Evolutionary conservation across 2,797 vertebrate genomes (phyloP).

Genomic region (Epinephelus coioides): DNA sequence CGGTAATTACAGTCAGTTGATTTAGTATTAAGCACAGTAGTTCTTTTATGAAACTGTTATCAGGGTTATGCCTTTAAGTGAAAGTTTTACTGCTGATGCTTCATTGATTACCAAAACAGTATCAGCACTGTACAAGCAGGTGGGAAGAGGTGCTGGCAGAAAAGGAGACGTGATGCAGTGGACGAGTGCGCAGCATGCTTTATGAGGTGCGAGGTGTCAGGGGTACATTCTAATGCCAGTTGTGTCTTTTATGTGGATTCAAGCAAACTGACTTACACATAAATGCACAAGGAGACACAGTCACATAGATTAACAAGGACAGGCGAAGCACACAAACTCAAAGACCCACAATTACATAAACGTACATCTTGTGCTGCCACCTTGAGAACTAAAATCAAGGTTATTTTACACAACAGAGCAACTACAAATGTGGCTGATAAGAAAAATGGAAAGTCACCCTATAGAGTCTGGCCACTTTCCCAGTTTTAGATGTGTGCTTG

Average conservation of each 20-base stretch:
- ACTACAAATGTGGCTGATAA: neutral
- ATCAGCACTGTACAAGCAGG: constrained; percentile 4
- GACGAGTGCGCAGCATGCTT: neutral
- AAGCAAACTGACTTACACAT: neutral
- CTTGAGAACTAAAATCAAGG: constrained; percentile 22
- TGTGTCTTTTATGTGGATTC: neutral
- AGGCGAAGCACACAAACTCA: neutral
- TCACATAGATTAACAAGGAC: constrained; percentile 9
- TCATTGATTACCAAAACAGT: constrained; percentile 18
- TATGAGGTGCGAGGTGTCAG: neutral
- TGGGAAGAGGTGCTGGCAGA: constrained; percentile 2
- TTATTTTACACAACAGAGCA: neutral
- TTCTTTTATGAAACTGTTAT: constrained; percentile 1
- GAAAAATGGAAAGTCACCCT: neutral
- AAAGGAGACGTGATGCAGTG: neutral
- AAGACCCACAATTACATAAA: constrained; percentile 11
- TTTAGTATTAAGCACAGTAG: neutral
- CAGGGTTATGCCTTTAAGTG: neutral
- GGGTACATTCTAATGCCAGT: neutral
- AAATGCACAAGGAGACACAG: neutral
- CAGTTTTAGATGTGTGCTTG: neutral
- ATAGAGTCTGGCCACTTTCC: neutral
- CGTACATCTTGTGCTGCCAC: neutral
- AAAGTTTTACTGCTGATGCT: constrained; percentile 2
- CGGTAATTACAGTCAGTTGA: constrained; percentile 6